Base-by-base conservation (phyloP, 2,797 vertebrate species). In the Setipinna tenuifilis region DNA sequence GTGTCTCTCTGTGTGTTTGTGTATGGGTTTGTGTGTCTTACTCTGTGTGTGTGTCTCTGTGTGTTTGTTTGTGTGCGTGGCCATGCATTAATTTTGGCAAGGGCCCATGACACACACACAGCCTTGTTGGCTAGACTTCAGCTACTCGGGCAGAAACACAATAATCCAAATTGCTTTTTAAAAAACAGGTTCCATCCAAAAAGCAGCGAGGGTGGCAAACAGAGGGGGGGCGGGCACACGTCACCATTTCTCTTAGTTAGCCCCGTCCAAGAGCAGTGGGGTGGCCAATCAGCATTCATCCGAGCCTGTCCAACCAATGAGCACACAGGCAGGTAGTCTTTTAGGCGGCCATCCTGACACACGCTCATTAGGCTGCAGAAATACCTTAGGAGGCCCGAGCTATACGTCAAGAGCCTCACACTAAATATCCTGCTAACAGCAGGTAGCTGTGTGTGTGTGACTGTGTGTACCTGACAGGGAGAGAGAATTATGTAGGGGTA, bases 361-460 rank as follows among this genome's bases (percentile, higher is more conserved):
- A 59, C 14, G 61, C 44, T 41, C 41, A 84, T 88, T 78, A 88
- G 50, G 80, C 78, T 84, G 12, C 16, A 41, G 5, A 86, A 84
- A 23, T 54, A 84, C 80, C 83, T 86, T 46, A 54, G 84, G 78
- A 62, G 61, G 85, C 44, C 82, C 81, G 61, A 41, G 23, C 78
- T 46, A 82, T 61, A 82, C 68, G 65, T 85, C 57, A 81, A 82
- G 83, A 84, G 62, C 83, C 68, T 81, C 57, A 65, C 25, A 83
- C 84, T 86, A 84, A 89, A 86, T 85, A 87, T 50, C 41, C 28
- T 50, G 75, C 81, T 61, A 59, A 23, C 81, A n/a, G 65, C 75
- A 85, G 44, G 48, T 75, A 23, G 68, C 11, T 62, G 21, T 62
- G n/a, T n/a, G 7, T 54, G 14, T 54, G 14, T 54, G 14, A 10